phyloP scores from a whole-genome alignment of 2,113 vertebrate species.

The Eidolon helvum region DNA sequence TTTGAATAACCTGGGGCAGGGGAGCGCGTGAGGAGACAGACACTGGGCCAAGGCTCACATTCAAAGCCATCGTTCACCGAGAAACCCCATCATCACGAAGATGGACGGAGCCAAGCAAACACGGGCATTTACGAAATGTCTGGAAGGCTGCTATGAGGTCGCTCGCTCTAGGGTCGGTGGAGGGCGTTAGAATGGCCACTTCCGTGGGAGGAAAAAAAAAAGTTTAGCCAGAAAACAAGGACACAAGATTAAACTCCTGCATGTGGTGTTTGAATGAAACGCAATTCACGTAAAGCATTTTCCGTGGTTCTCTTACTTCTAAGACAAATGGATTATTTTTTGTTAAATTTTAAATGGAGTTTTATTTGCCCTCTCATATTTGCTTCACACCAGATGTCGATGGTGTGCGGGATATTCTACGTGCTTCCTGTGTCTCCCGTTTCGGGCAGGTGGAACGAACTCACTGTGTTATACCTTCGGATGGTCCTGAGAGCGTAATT shows the following conservation, averaged over 20 bases:
- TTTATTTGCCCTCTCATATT: neutral
- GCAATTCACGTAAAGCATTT: neutral
- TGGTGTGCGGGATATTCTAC: neutral
- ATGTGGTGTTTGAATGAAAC: neutral
- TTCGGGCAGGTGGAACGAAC: neutral
- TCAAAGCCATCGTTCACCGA: neutral
- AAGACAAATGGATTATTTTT: neutral
- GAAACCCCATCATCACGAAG: neutral
- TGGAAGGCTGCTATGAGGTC: no score
- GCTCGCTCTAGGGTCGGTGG: no score
- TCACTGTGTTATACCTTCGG: neutral
- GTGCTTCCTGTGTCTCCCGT: rapidly evolving
- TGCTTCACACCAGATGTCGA: neutral
- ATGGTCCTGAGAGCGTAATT: neutral
- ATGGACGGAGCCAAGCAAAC: no score
- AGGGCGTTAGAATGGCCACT: neutral
- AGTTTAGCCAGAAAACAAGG: neutral
- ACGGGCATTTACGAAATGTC: neutral
- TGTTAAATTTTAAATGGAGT: neutral
- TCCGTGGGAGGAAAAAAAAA: neutral
- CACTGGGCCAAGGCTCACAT: neutral
- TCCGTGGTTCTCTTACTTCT: neutral
- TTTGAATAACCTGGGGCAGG: neutral
- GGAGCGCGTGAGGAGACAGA: neutral
- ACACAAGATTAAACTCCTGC: neutral